A percentile compares a stretch with the other conserved stretches of the same genome.
These are phyloP conservation scores for Dryas iulia DNA, from an alignment of 1,140 invertebrate genomes.

Conservation along the genomic window DNA sequence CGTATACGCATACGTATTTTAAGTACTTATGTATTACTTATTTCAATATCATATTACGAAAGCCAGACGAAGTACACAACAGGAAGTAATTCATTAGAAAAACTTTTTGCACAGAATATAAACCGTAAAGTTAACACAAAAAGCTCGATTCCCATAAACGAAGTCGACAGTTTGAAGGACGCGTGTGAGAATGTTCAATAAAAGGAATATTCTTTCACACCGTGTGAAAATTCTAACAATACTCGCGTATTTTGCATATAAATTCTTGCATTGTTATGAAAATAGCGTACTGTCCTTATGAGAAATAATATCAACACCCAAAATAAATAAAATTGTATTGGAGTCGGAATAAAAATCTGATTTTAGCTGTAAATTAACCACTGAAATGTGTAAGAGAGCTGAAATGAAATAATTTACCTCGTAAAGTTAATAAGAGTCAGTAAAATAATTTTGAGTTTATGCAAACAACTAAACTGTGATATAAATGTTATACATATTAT, in stretches of 20 bases:
- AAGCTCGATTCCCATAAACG: neutral
- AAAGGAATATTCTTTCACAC: conserved; percentile 14
- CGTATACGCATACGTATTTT: no score
- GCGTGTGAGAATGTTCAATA: conserved; percentile 1
- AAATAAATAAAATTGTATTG: neutral
- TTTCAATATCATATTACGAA: neutral
- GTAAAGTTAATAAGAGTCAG: no score
- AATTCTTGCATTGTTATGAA: conserved; percentile 17
- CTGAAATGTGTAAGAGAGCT: no score
- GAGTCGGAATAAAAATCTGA: neutral
- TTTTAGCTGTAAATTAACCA: no score
- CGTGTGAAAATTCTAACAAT: conserved; percentile 41
- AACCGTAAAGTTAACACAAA: neutral
- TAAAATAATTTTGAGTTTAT: no score
- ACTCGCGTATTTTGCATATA: conserved; percentile 33
- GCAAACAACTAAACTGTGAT: no score
- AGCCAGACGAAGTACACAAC: neutral
- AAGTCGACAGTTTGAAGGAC: conserved; percentile 12
- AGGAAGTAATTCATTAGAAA: neutral
- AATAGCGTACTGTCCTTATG: neutral
- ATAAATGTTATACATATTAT: no score
- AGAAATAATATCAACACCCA: neutral
- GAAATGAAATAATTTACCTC: no score
- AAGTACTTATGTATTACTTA: no score
- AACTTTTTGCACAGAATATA: neutral